A percentile compares a stretch with the other conserved stretches of the same genome.
These are phyloP conservation scores for Sander lucioperca DNA, from an alignment of 2,113 vertebrate species.

Conservation along the genomic window DNA sequence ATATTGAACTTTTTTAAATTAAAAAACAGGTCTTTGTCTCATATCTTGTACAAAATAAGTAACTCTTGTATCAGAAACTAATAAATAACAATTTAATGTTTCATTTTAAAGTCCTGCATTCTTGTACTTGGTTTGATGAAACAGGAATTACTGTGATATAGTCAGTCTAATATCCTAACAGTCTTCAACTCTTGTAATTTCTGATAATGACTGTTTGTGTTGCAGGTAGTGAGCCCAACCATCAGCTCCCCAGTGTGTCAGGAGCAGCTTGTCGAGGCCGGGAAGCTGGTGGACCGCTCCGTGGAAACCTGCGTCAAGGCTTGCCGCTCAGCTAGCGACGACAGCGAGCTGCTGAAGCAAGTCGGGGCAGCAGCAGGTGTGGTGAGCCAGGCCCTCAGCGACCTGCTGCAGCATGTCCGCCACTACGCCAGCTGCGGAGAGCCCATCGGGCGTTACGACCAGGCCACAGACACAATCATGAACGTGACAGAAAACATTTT, in stretches of 20 bases:
- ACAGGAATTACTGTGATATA: not conserved
- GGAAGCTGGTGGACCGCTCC: conserved; percentile 96
- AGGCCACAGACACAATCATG: conserved; percentile 99
- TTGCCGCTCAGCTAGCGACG: conserved; percentile 92
- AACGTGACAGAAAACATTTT: conserved; percentile 99
- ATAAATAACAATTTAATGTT: not conserved
- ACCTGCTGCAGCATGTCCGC: conserved; percentile 96
- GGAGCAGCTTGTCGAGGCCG: conserved; percentile 97
- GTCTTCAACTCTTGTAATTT: not conserved
- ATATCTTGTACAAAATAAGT: not conserved
- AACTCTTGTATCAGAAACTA: not conserved
- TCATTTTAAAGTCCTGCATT: not conserved
- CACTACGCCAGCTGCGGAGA: conserved; percentile 96
- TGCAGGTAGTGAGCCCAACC: conserved; percentile 96
- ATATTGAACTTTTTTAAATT: not conserved
- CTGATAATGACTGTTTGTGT: conserved; percentile 21
- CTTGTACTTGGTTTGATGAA: not conserved
- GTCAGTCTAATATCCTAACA: not conserved
- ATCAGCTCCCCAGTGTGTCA: conserved; percentile 98
- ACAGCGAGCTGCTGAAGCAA: conserved; percentile 93
- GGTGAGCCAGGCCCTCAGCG: conserved; percentile 94
- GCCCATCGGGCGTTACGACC: conserved; percentile 98
- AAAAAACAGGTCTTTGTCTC: not conserved
- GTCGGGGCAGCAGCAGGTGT: conserved; percentile 91
- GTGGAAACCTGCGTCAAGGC: conserved; percentile 95